Conservation (phyloP, 2,113 vertebrate genomes). For the Jaculus jaculus region DNA sequence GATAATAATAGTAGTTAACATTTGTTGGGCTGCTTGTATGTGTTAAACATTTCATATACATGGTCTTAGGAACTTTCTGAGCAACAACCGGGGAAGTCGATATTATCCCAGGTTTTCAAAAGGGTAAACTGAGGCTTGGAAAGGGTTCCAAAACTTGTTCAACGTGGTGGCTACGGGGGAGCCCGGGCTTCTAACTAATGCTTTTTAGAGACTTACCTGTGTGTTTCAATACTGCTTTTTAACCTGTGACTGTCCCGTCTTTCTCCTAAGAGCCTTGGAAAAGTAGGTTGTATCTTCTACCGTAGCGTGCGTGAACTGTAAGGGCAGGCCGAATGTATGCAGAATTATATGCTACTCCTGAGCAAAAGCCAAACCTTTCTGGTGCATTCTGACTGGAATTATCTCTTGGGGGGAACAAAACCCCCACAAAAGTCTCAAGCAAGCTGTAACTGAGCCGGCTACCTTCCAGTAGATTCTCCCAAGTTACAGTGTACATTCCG, state of each 20-base stretch:
- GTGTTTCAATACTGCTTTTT: background rate
- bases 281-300: background rate
- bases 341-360: background rate
- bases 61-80: background rate
- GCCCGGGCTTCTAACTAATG: background rate
- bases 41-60: background rate
- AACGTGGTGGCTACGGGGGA: background rate
- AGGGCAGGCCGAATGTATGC: background rate
- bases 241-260: background rate
- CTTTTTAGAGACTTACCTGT: background rate
- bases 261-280: conserved; percentile 4
- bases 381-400: background rate
- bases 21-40: background rate
- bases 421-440: no score
- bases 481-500: background rate
- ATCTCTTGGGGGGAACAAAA: conserved; percentile 48
- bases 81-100: background rate
- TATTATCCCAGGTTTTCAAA: conserved; percentile 1
- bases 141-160: background rate
- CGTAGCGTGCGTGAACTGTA: background rate
- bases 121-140: conserved; percentile 42
- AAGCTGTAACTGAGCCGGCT: background rate
- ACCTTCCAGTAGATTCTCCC: background rate
- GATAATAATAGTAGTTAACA: background rate
- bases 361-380: background rate